Percentiles rank a stretch among this genome's conserved stretches.
Conservation (phyloP, 2,797 vertebrate species). For the Sebastes oblongus region DNA sequence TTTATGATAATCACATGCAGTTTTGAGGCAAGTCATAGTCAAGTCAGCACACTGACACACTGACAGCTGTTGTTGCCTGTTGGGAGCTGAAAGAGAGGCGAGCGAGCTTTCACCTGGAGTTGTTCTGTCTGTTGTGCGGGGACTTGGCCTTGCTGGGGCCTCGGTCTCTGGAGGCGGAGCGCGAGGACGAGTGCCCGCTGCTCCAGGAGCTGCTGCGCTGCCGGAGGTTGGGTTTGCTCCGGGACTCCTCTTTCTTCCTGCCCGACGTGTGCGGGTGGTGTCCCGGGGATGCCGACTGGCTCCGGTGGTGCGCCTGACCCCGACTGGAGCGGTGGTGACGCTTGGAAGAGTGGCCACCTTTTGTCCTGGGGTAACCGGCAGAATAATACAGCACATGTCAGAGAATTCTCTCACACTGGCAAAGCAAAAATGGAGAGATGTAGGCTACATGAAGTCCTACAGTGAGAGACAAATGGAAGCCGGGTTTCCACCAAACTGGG, state of each 20-base stretch:
- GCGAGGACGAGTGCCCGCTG: constrained; percentile 89
- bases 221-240: constrained; percentile 76
- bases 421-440: neutral
- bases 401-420: neutral
- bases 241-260: constrained; percentile 86
- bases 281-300: constrained; percentile 82
- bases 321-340: constrained; percentile 80
- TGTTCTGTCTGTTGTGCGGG: constrained; percentile 86
- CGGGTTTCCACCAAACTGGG: too few species aligned
- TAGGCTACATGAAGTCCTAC: neutral
- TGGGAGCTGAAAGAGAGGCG: rapidly evolving
- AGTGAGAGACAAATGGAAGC: neutral
- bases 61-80: too few species aligned
- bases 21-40: too few species aligned
- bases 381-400: neutral
- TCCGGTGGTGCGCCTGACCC: constrained; percentile 77
- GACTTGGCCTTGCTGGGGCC: constrained; percentile 88
- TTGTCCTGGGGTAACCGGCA: constrained; percentile 75
- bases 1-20: too few species aligned
- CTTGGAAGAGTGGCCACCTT: constrained; percentile 81
- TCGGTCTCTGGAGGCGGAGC: constrained; percentile 86
- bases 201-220: constrained; percentile 91
- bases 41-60: too few species aligned
- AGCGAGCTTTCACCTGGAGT: constrained; percentile 84
- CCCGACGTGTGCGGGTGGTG: constrained; percentile 82